phyloP scores from a whole-genome alignment of 2,113 vertebrate genomes.

The Choloepus hoffmanni region DNA sequence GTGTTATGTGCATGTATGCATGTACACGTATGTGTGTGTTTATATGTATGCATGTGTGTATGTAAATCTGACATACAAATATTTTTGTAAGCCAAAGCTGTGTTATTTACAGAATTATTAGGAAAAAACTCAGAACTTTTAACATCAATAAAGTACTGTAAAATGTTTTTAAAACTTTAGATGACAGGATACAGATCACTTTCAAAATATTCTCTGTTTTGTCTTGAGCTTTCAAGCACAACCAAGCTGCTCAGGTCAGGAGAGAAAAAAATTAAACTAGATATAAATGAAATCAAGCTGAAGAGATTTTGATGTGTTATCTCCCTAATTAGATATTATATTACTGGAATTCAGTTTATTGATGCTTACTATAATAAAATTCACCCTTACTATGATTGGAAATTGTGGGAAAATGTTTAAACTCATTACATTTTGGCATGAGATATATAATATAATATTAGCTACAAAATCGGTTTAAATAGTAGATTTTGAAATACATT shows the following conservation, averaged over 20 bases:
- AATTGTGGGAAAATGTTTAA: constrained; percentile 44
- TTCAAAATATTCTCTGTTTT: background rate
- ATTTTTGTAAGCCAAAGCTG: background rate
- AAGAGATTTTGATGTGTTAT: constrained; percentile 52
- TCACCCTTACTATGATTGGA: background rate
- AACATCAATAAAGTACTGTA: background rate
- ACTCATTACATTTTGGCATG: background rate
- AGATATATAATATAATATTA: constrained; percentile 35
- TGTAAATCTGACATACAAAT: background rate
- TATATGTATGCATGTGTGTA: background rate
- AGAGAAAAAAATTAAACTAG: constrained; percentile 45
- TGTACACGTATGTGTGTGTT: background rate
- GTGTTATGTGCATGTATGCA: background rate
- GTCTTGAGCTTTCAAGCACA: constrained; percentile 26
- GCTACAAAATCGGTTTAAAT: constrained; percentile 13
- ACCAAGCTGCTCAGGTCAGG: background rate
- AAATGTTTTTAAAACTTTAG: constrained; percentile 33
- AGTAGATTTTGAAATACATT: background rate
- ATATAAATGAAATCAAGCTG: constrained; percentile 56
- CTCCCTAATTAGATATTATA: constrained; percentile 49
- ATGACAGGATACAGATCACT: background rate
- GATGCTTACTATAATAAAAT: constrained; percentile 60
- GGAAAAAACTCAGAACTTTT: background rate
- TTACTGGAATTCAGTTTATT: constrained; percentile 60
- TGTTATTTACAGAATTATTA: background rate